A percentile compares a stretch with the other conserved stretches of the same genome.
phyloP scores from a whole-genome alignment of 2,888 invertebrate genomes.

The Oscheius sp. region DNA sequence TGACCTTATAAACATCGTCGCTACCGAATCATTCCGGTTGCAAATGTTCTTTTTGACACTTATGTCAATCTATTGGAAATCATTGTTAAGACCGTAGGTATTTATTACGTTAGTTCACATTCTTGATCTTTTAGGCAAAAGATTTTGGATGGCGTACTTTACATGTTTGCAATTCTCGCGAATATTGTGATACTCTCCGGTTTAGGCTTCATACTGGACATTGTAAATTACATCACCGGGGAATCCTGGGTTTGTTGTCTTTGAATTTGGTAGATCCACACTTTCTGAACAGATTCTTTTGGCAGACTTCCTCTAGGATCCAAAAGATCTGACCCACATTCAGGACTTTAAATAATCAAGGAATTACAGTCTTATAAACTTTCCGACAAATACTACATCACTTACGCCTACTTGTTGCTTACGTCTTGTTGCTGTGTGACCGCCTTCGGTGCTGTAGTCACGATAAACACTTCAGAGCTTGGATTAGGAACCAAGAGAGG shows the following conservation, averaged over 20 bases:
- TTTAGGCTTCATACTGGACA: background rate
- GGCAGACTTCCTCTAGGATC: too few relatives aligned
- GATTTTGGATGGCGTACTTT: background rate
- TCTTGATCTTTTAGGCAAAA: background rate
- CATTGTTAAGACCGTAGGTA: background rate
- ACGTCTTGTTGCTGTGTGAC: background rate
- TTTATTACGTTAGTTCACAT: background rate
- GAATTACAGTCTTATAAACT: too few relatives aligned
- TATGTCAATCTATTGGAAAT: background rate
- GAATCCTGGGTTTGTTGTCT: background rate
- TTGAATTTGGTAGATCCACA: too few relatives aligned
- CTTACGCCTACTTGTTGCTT: background rate
- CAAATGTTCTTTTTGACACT: conserved; percentile 1
- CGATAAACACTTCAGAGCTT: background rate
- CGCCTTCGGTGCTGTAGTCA: background rate
- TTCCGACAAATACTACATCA: background rate
- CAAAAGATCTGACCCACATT: too few relatives aligned
- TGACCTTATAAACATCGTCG: background rate
- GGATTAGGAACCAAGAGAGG: background rate
- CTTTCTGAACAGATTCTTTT: background rate
- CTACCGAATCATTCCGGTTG: background rate
- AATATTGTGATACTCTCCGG: background rate
- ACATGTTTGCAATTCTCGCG: background rate
- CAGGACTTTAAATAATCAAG: too few relatives aligned
- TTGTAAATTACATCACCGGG: background rate